Percentiles rank a stretch among this genome's conserved stretches.
These are phyloP conservation scores for Cerastoderma edule DNA, from an alignment of 2,888 invertebrate species.

Conservation along the genomic window DNA sequence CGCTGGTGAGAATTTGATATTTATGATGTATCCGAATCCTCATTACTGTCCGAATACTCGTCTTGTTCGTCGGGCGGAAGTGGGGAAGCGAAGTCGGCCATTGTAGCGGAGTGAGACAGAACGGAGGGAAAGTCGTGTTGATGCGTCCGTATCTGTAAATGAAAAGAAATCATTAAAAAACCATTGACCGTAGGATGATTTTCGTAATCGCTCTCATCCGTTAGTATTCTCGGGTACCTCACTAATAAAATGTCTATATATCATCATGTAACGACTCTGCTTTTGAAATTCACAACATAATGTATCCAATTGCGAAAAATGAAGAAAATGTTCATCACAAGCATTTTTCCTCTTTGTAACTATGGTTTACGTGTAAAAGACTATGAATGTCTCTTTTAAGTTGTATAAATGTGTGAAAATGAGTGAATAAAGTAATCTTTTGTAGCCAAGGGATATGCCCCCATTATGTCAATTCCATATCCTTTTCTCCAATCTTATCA, in stretches of 20 bases:
- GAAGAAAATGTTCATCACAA: not conserved
- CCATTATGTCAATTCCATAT: no score
- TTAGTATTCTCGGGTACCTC: not conserved
- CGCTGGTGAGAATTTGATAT: no score
- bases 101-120: not conserved
- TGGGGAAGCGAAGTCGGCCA: not conserved
- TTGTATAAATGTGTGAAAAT: no score
- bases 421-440: no score
- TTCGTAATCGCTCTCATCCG: no score
- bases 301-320: not conserved
- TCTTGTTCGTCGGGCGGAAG: not conserved
- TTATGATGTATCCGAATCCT: not conserved
- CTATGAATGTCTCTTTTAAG: no score
- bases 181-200: no score
- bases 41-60: not conserved
- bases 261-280: not conserved
- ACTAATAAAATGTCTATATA: not conserved
- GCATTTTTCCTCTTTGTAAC: no score
- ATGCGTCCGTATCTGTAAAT: not conserved
- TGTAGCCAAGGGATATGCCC: no score
- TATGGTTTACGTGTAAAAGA: no score
- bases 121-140: conserved; percentile 1
- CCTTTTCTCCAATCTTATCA: no score
- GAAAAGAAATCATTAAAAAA: no score
- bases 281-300: not conserved